Percentiles rank a stretch among this genome's conserved stretches.
phyloP scores from a whole-genome alignment of 2,113 vertebrate species.

The Plecotus auritus region DNA sequence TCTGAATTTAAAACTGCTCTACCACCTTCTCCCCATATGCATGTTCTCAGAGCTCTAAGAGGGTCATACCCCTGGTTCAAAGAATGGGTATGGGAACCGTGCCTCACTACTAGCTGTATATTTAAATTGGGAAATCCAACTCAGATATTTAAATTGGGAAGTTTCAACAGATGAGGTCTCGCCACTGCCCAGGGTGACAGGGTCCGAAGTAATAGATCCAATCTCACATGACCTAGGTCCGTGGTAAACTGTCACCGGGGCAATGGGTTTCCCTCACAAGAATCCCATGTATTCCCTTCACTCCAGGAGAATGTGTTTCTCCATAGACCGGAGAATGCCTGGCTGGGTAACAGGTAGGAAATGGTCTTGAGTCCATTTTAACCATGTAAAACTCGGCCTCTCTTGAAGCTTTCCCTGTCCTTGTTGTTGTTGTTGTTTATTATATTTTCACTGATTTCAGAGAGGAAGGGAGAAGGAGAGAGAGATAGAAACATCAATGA shows the following conservation, averaged over 20 bases:
- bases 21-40: background rate
- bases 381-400: background rate
- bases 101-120: no score
- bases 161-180: background rate
- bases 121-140: background rate
- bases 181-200: background rate
- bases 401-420: background rate
- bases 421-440: no score
- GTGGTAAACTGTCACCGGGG: background rate
- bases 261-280: fast-evolving
- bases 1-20: background rate
- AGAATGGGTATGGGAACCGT: background rate
- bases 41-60: background rate
- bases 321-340: background rate
- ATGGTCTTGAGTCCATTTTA: background rate
- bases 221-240: background rate
- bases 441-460: no score
- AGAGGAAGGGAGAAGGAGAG: no score
- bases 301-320: background rate
- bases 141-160: background rate
- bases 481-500: no score
- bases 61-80: fast-evolving
- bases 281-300: background rate
- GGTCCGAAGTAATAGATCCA: no score
- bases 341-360: fast-evolving